Evolutionary conservation across 2,888 invertebrate species (phyloP).

Genomic region (Drosophila multiciliata): DNA sequence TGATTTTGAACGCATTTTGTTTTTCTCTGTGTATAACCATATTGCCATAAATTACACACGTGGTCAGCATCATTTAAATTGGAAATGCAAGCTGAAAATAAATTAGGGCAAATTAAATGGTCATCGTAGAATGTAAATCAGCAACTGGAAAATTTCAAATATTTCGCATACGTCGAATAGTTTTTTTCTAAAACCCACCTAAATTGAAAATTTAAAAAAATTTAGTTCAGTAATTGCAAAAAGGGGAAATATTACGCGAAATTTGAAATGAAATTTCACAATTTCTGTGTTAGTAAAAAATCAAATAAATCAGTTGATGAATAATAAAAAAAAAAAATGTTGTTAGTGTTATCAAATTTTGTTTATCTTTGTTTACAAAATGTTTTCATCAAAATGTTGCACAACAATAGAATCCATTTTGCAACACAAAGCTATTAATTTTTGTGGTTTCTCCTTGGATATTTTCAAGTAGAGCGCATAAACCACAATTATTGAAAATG

Average conservation of each 20-base stretch:
- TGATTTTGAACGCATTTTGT: background rate
- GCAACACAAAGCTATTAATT: background rate
- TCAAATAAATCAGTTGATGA: background rate
- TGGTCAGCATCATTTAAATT: conserved; percentile 11
- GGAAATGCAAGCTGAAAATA: conserved; percentile 13
- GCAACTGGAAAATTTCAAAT: conserved; percentile 34
- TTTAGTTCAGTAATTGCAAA: background rate
- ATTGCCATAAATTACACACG: background rate
- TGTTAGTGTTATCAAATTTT: background rate
- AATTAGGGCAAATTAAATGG: conserved; percentile 20
- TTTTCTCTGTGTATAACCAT: background rate
- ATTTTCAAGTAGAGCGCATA: background rate
- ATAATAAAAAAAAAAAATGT: background rate
- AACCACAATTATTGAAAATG: conserved; percentile 18
- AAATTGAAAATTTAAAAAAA: background rate
- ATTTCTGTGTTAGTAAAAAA: background rate
- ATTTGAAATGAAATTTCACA: background rate
- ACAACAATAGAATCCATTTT: background rate
- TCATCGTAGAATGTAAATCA: conserved; percentile 30
- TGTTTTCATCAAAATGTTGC: background rate
- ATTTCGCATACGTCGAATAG: conserved; percentile 35
- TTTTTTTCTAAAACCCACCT: background rate
- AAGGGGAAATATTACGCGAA: background rate
- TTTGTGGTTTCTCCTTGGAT: background rate
- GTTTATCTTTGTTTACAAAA: background rate